Evolutionary conservation across 2,113 vertebrate species (phyloP).

Genomic region (Bucco capensis): DNA sequence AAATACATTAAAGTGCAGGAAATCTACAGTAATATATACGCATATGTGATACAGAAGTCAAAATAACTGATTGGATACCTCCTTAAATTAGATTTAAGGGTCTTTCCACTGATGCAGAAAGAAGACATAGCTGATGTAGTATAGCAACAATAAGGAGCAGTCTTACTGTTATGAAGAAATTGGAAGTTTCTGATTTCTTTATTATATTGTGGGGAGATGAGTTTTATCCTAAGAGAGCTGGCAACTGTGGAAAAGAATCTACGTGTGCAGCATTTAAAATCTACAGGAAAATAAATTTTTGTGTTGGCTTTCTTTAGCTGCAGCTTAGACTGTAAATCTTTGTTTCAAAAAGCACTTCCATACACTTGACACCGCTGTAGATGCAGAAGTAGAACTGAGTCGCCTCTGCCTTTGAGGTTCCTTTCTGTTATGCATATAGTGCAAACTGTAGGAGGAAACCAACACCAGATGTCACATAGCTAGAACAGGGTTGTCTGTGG

Average conservation of each 20-base stretch:
- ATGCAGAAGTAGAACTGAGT: neutral
- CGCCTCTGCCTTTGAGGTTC: neutral
- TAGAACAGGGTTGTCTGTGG: neutral
- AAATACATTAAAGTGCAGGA: slow-evolving; percentile 26
- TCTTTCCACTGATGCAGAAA: slow-evolving; percentile 34
- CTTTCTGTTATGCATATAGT: neutral
- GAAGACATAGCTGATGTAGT: neutral
- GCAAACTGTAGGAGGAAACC: neutral
- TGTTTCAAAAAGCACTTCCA: neutral
- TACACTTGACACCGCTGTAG: neutral
- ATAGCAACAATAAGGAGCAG: neutral
- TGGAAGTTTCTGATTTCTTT: slow-evolving; percentile 21
- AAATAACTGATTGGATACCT: slow-evolving; percentile 17
- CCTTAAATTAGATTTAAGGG: slow-evolving; percentile 22
- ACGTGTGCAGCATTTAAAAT: slow-evolving; percentile 34
- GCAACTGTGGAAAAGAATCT: neutral
- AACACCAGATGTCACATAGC: neutral
- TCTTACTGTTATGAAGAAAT: slow-evolving; percentile 17
- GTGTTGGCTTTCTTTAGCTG: neutral
- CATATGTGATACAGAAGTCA: neutral
- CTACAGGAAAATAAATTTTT: neutral
- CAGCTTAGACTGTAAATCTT: neutral
- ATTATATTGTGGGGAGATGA: slow-evolving; percentile 7
- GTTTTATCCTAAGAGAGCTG: slow-evolving; percentile 19
- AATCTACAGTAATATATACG: neutral